phyloP scores from a whole-genome alignment of 2,797 vertebrate species.

The Microctenopoma steveboyesi region DNA sequence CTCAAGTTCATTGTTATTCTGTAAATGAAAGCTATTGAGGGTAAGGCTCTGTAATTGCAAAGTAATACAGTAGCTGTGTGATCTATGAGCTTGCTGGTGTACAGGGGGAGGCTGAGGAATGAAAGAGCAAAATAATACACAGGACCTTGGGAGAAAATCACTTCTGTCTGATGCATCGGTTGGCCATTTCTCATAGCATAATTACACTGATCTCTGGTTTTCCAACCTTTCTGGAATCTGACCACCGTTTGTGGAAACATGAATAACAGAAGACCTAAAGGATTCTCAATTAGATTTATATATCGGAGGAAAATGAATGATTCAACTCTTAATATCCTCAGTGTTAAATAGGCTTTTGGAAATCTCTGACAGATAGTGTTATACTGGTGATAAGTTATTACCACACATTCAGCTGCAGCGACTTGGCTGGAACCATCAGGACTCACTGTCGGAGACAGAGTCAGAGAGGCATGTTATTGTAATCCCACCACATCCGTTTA shows the following conservation, averaged over 20 bases:
- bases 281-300: constrained; percentile 52
- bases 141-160: constrained; percentile 51
- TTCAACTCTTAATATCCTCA: constrained; percentile 61
- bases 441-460: constrained; percentile 39
- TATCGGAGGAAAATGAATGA: constrained; percentile 54
- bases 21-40: constrained; percentile 49
- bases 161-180: constrained; percentile 37
- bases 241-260: constrained; percentile 30
- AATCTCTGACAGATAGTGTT: constrained; percentile 45
- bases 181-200: constrained; percentile 57
- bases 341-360: constrained; percentile 47
- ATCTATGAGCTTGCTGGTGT: constrained; percentile 45
- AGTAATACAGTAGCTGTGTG: constrained; percentile 42
- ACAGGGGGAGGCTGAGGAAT: constrained; percentile 31
- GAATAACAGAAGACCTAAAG: constrained; percentile 63
- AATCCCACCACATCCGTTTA: constrained; percentile 48
- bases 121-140: constrained; percentile 45
- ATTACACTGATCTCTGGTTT: constrained; percentile 62
- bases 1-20: constrained; percentile 54
- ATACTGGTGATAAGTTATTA: constrained; percentile 52
- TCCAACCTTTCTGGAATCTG: constrained; percentile 27
- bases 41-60: constrained; percentile 32
- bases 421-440: constrained; percentile 32
- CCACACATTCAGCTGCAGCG: constrained; percentile 11
- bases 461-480: constrained; percentile 57